Conservation (phyloP, 2,797 vertebrate species). For the Pygocentrus nattereri region DNA sequence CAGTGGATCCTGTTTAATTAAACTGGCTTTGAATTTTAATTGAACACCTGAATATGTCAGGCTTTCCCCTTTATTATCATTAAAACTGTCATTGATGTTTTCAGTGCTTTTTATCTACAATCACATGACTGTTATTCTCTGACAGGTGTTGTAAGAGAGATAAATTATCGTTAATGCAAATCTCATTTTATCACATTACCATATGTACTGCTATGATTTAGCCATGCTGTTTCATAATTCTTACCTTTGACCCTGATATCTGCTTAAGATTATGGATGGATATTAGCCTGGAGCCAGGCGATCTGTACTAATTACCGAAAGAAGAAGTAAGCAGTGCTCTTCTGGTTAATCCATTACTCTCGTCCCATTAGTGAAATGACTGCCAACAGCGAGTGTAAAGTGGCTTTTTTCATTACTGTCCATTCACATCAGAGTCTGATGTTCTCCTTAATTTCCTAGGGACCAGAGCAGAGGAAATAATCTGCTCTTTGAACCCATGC, state of each 20-base stretch:
- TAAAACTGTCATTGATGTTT: conserved; percentile 8
- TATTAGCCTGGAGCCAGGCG: conserved; percentile 51
- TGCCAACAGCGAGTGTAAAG: conserved; percentile 42
- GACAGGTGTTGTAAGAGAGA: conserved; percentile 51
- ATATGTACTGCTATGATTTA: conserved; percentile 14
- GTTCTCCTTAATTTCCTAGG: conserved; percentile 12
- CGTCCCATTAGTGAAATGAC: conserved; percentile 56
- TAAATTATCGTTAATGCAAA: conserved; percentile 54
- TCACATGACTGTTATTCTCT: conserved; percentile 30
- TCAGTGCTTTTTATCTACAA: conserved; percentile 29
- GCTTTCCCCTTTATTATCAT: conserved; percentile 10
- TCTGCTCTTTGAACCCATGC: conserved; percentile 64
- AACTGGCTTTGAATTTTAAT: conserved; percentile 38
- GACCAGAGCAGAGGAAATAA: conserved; percentile 59
- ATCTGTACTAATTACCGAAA: conserved; percentile 67
- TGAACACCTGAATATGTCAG: conserved; percentile 41
- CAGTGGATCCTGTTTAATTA: conserved; percentile 64
- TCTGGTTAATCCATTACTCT: conserved; percentile 45
- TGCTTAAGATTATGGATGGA: conserved; percentile 54
- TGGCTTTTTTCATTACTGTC: conserved; percentile 54
- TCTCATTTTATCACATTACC: conserved; percentile 62
- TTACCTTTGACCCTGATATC: conserved; percentile 49
- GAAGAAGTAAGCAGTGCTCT: conserved; percentile 37
- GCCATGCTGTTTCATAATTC: conserved; percentile 64
- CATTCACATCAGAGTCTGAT: conserved; percentile 35